Percentiles rank a stretch among this genome's conserved stretches.
Conservation (phyloP, 2,888 invertebrate species). For the Lampropteryx suffumata region DNA sequence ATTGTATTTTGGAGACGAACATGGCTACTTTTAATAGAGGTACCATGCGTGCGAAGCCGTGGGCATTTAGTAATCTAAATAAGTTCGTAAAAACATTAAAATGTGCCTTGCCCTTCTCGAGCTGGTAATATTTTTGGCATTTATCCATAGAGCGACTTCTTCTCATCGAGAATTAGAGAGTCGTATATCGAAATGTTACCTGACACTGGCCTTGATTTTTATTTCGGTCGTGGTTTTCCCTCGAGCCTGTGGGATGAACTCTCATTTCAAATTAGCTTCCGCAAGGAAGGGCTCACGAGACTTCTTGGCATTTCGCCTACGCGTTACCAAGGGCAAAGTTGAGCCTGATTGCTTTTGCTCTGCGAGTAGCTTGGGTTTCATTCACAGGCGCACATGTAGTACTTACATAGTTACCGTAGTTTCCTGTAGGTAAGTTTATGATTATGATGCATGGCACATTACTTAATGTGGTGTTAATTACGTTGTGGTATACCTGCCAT, state of each 20-base stretch:
- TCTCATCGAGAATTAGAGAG: conserved; percentile 2
- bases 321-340: conserved; percentile 10
- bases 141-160: conserved; percentile 38
- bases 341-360: conserved; percentile 7
- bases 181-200: background rate
- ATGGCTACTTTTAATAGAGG: too few relatives aligned
- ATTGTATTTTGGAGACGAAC: too few relatives aligned
- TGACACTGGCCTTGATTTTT: conserved; percentile 10
- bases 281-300: conserved; percentile 17
- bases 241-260: conserved; percentile 15
- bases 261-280: conserved; percentile 22
- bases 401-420: too few relatives aligned
- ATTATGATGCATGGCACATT: too few relatives aligned
- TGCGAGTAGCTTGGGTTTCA: conserved; percentile 16
- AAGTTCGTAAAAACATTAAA: too few relatives aligned
- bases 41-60: too few relatives aligned
- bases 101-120: too few relatives aligned
- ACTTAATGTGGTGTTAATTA: too few relatives aligned
- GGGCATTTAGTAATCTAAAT: too few relatives aligned
- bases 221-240: conserved; percentile 13
- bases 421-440: too few relatives aligned
- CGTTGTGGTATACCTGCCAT: too few relatives aligned
- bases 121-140: too few relatives aligned
- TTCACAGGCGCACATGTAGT: background rate
- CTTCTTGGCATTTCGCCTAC: conserved; percentile 34